Evolutionary conservation across 2,888 invertebrate genomes (phyloP).

Genomic region (Metopia argyrocephala): DNA sequence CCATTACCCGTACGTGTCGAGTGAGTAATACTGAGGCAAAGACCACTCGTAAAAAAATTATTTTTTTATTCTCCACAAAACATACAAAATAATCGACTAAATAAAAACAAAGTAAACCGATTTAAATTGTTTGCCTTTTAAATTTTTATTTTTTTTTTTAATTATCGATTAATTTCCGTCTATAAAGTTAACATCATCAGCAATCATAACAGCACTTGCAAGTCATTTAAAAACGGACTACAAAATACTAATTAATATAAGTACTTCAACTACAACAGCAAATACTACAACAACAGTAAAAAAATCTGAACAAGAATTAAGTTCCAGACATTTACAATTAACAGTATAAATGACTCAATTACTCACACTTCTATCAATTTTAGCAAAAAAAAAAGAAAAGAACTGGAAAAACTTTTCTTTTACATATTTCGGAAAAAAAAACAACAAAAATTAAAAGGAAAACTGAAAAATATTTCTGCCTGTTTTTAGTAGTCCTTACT

Average conservation of each 20-base stretch:
- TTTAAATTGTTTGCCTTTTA: neutral
- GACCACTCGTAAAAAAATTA: too few relatives aligned
- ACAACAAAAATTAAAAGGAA: constrained; percentile 24
- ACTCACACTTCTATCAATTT: constrained; percentile 70
- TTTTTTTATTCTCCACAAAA: too few relatives aligned
- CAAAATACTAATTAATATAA: constrained; percentile 61
- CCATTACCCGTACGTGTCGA: too few relatives aligned
- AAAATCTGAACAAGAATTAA: constrained; percentile 25
- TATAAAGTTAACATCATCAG: neutral
- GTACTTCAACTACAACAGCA: constrained; percentile 51
- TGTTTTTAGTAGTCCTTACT: constrained; percentile 29
- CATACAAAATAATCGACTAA: too few relatives aligned
- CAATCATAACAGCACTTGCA: constrained; percentile 40
- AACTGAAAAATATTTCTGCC: constrained; percentile 44
- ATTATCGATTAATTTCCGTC: constrained; percentile 50
- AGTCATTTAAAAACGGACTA: constrained; percentile 54
- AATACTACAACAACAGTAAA: neutral
- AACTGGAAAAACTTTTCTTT: constrained; percentile 48
- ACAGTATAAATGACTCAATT: constrained; percentile 76
- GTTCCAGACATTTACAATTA: constrained; percentile 71
- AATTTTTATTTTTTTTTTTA: constrained; percentile 35
- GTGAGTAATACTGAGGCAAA: too few relatives aligned
- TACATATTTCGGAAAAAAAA: constrained; percentile 39
- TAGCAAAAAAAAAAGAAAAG: neutral
- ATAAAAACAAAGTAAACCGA: too few relatives aligned